phyloP scores from a whole-genome alignment of 2,888 invertebrate species.

The Temnothorax rugatulus region DNA sequence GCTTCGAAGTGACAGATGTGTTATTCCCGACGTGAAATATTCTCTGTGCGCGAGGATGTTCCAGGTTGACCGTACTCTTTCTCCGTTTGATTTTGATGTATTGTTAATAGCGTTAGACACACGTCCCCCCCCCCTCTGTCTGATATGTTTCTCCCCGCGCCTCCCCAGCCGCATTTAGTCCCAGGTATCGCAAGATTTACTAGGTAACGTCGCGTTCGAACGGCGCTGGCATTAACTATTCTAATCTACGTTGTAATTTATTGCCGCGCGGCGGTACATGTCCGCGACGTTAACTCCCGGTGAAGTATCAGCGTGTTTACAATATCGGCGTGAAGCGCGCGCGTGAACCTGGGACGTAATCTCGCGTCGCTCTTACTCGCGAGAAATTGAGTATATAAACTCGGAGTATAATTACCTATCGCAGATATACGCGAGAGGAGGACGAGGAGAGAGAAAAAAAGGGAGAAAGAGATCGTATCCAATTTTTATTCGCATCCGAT shows the following conservation, averaged over 20 bases:
- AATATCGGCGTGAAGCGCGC: slow-evolving; percentile 37
- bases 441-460: no score
- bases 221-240: slow-evolving; percentile 50
- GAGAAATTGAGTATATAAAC: slow-evolving; percentile 37
- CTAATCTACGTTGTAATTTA: slow-evolving; percentile 54
- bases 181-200: slow-evolving; percentile 41
- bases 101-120: slow-evolving; percentile 21
- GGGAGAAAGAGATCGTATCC: background rate
- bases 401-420: slow-evolving; percentile 29
- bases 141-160: background rate
- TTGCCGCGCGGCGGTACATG: slow-evolving; percentile 30
- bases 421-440: background rate
- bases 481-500: background rate
- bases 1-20: slow-evolving; percentile 17
- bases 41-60: background rate
- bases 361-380: slow-evolving; percentile 26
- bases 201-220: slow-evolving; percentile 31
- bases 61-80: background rate
- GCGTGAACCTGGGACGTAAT: background rate
- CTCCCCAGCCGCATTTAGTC: background rate
- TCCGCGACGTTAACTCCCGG: slow-evolving; percentile 52
- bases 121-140: background rate
- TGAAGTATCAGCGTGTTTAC: slow-evolving; percentile 52
- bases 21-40: slow-evolving; percentile 42
- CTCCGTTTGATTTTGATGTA: slow-evolving; percentile 29